Evolutionary conservation across 2,113 vertebrate genomes (phyloP).

Genomic region (Theristicus caerulescens): DNA sequence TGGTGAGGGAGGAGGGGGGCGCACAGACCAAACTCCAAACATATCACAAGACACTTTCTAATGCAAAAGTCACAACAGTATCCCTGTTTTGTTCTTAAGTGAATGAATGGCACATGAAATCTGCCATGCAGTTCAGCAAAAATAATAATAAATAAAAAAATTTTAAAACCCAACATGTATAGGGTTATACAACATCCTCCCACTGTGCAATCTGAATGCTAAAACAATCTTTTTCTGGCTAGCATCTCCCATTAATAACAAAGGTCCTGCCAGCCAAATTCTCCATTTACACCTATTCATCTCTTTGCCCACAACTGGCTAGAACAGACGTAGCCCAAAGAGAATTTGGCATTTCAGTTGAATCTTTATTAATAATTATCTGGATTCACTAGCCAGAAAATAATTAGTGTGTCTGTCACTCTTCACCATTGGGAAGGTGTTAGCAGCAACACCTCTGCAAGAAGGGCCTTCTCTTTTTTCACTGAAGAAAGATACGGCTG

Average conservation of each 20-base stretch:
- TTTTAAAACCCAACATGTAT: not conserved
- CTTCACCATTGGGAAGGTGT: not conserved
- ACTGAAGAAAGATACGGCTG: fast-evolving
- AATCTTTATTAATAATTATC: not conserved
- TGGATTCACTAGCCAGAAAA: not conserved
- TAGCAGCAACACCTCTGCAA: not conserved
- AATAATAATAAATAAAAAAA: not conserved
- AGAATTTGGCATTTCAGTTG: not conserved
- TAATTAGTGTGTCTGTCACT: not conserved
- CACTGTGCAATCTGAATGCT: not conserved
- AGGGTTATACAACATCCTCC: not conserved
- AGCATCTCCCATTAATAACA: not conserved
- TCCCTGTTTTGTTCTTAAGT: not conserved
- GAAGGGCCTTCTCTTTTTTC: not conserved
- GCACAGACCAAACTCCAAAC: not conserved
- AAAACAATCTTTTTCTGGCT: not conserved
- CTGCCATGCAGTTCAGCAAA: not conserved
- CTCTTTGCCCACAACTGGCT: not conserved
- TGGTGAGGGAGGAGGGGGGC: not conserved
- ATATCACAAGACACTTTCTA: not conserved
- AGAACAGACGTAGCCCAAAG: not conserved
- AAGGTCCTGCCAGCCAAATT: not conserved
- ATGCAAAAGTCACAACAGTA: not conserved
- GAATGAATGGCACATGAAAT: not conserved
- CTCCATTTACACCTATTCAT: not conserved